A percentile compares a stretch with the other conserved stretches of the same genome.
These are phyloP conservation scores for Habroteleia sp. DNA, from an alignment of 2,888 invertebrate genomes.

Conservation along the genomic window DNA sequence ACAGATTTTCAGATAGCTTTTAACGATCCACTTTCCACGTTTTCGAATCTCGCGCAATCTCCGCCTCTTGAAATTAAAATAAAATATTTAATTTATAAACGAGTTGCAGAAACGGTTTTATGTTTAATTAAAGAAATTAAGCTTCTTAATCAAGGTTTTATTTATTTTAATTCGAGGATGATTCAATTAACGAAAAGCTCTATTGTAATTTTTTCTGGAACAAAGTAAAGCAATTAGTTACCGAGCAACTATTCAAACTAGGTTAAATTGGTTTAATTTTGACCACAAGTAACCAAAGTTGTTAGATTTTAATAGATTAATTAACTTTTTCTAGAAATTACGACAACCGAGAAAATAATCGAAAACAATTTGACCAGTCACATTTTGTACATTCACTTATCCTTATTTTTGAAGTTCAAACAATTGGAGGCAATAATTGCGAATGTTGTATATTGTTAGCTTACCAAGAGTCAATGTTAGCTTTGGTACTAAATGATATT, in stretches of 20 bases:
- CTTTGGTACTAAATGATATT: too few relatives aligned
- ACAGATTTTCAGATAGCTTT: slow-evolving; percentile 16
- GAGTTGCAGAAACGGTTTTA: neutral
- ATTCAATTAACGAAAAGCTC: slow-evolving; percentile 2
- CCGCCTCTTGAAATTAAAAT: neutral
- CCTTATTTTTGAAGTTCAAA: slow-evolving; percentile 10
- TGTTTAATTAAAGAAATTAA: neutral
- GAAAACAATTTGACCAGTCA: slow-evolving; percentile 2
- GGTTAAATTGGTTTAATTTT: slow-evolving; percentile 32
- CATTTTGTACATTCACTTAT: slow-evolving; percentile 6
- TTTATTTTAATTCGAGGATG: neutral
- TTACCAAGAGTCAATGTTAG: too few relatives aligned
- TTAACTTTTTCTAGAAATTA: slow-evolving; percentile 19
- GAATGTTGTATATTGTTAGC: neutral
- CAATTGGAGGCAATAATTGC: neutral
- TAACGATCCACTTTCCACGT: slow-evolving; percentile 7
- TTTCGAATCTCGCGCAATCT: slow-evolving; percentile 1
- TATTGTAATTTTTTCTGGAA: slow-evolving; percentile 1
- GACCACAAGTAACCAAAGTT: slow-evolving; percentile 29
- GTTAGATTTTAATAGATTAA: slow-evolving; percentile 13
- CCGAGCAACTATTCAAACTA: slow-evolving; percentile 22
- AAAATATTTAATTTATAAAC: neutral
- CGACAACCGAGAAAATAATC: slow-evolving; percentile 6
- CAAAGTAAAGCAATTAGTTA: slow-evolving; percentile 20
- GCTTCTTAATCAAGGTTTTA: neutral